Evolutionary conservation across 2,888 invertebrate genomes (phyloP), one percentile per base, ranked within the genome.

Genomic region (Dynastes hyllus): DNA sequence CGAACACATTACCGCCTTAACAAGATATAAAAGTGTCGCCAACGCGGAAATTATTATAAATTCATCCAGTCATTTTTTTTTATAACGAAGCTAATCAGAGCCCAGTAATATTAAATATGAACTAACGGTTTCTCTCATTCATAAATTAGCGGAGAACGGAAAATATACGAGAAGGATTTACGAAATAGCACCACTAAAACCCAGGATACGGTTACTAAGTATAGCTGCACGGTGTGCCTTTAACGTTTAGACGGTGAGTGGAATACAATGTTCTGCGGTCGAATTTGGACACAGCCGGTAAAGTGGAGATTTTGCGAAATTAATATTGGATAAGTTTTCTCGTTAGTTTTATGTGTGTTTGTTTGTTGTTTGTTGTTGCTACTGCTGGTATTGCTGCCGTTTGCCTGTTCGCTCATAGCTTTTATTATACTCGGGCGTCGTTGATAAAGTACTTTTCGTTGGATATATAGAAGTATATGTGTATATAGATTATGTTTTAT

Each of bases 241-340:
- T 22, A 9, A 3, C 37, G 37, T 37, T 37, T 37, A 37, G 37
- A 37, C 58, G 22, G 61, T 61, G 61, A 51, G 8, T 66, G 45
- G 45, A 40, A 45, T 66, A 45, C 45, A 45, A 40, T 66, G 66
- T 66, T 45, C 45, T 37, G 45, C 8, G 16, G 66, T 16, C 61
- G n/a, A 73, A 58, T 40, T 11, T 22, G 37, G 58, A 37, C 40
- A 40, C 73, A 73, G 73, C 58, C 73, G 73, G 40, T 61, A 11
- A 73, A 73, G 73, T 73, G 58, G 45, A 73, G 58, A 55, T 84
- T 85, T 83, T 84, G 81, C 81, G 83, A 85, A 85, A 85, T 86
- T 85, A 84, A 84, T 85, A 85, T 85, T 85, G 85, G 85, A 85
- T 84, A 86, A 86, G 84, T 86, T 86, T 86, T 85, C 84, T 85